A percentile compares a stretch with the other conserved stretches of the same genome.
Conservation (phyloP, 2,113 vertebrate genomes). For the Prochilodus magdalenae region DNA sequence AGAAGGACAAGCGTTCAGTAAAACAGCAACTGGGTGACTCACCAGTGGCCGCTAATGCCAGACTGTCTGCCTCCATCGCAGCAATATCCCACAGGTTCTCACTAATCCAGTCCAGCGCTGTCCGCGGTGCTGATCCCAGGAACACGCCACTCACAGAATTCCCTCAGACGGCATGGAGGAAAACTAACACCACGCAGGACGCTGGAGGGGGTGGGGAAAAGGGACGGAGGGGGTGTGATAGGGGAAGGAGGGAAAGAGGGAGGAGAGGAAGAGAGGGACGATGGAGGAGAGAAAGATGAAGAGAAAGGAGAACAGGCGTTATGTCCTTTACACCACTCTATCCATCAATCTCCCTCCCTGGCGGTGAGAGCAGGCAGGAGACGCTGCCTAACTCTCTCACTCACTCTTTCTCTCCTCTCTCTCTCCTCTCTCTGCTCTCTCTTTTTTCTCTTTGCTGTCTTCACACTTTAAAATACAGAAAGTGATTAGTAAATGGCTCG, state of each 20-base stretch:
- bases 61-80: slow-evolving; percentile 40
- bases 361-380: slow-evolving; percentile 44
- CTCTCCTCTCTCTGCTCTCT: slow-evolving; percentile 38
- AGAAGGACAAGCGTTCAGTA: slow-evolving; percentile 11
- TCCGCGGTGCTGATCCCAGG: neutral
- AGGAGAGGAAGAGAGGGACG: slow-evolving; percentile 49
- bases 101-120: slow-evolving; percentile 1
- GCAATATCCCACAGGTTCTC: slow-evolving; percentile 20
- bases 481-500: slow-evolving; percentile 66
- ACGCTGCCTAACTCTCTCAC: slow-evolving; percentile 48
- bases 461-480: slow-evolving; percentile 28
- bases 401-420: slow-evolving; percentile 35
- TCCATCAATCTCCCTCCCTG: slow-evolving; percentile 59
- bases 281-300: slow-evolving; percentile 64
- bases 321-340: slow-evolving; percentile 64
- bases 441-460: slow-evolving; percentile 9
- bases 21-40: slow-evolving; percentile 26
- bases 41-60: slow-evolving; percentile 33
- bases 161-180: slow-evolving; percentile 22
- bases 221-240: slow-evolving; percentile 45
- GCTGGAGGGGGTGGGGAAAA: slow-evolving; percentile 12
- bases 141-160: slow-evolving; percentile 16
- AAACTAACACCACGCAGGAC: slow-evolving; percentile 10
- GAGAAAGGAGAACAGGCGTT: slow-evolving; percentile 70
- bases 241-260: neutral